A percentile compares a stretch with the other conserved stretches of the same genome.
Conservation (phyloP, 2,888 invertebrate genomes). For the Kuschelorhynchus macadamiae region DNA sequence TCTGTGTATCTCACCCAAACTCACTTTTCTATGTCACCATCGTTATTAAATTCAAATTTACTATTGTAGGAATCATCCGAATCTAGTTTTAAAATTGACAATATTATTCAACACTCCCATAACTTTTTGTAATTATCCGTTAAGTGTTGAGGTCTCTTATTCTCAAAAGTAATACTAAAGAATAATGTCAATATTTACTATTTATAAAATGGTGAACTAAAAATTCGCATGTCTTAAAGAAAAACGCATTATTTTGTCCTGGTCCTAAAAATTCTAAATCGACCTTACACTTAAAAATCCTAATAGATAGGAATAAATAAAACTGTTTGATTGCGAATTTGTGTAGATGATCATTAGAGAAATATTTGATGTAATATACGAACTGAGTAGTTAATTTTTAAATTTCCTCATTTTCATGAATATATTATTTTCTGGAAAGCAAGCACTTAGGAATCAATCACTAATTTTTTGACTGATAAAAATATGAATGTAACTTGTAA, state of each 20-base stretch:
- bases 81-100: slow-evolving; percentile 37
- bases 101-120: slow-evolving; percentile 12
- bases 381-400: slow-evolving; percentile 43
- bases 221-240: no score
- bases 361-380: slow-evolving; percentile 43
- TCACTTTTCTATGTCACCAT: slow-evolving; percentile 7
- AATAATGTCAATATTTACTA: no score
- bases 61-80: slow-evolving; percentile 28
- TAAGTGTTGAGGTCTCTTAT: no score
- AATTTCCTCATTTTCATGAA: background rate
- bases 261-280: background rate
- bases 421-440: background rate
- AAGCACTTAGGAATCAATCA: background rate
- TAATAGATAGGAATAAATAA: slow-evolving; percentile 27
- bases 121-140: no score
- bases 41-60: slow-evolving; percentile 1
- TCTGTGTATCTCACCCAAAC: slow-evolving; percentile 26
- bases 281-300: background rate
- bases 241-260: no score
- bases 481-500: background rate
- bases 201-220: no score
- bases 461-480: no score
- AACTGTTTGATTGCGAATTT: slow-evolving; percentile 25
- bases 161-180: no score
- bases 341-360: slow-evolving; percentile 32